Conservation (phyloP, 2,113 vertebrate genomes). For the Alosa alosa region DNA sequence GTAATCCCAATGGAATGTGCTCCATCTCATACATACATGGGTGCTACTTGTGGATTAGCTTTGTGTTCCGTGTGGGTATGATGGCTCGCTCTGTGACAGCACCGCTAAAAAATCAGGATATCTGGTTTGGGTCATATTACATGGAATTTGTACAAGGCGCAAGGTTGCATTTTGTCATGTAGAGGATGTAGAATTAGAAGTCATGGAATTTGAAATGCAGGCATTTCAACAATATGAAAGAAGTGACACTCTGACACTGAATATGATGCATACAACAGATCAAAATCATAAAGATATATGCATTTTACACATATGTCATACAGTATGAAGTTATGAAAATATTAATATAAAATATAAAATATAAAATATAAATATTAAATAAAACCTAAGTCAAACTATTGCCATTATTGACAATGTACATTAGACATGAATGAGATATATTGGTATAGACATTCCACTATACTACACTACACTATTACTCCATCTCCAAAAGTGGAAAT, state of each 20-base stretch:
- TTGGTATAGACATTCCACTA: not conserved
- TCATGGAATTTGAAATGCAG: not conserved
- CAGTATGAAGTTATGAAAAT: not conserved
- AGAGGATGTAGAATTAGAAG: not conserved
- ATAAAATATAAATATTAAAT: not conserved
- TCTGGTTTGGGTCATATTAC: not conserved
- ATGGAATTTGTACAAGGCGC: not conserved
- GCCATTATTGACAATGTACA: not conserved
- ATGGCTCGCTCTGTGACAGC: not conserved
- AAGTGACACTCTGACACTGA: not conserved
- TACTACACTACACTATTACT: not conserved
- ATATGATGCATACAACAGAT: not conserved
- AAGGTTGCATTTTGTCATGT: not conserved
- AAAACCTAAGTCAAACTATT: not conserved
- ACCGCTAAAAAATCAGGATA: not conserved
- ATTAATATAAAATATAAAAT: not conserved
- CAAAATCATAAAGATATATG: not conserved
- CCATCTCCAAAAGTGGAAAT: not conserved
- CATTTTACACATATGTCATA: not conserved
- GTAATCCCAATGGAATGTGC: not conserved
- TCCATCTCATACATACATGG: not conserved
- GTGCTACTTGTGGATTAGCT: conserved; percentile 7
- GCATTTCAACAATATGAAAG: not conserved
- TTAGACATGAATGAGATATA: not conserved
- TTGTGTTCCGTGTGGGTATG: not conserved